These are phyloP conservation scores for Popillia japonica DNA, from an alignment of 1,140 invertebrate genomes.

Conservation along the genomic window DNA sequence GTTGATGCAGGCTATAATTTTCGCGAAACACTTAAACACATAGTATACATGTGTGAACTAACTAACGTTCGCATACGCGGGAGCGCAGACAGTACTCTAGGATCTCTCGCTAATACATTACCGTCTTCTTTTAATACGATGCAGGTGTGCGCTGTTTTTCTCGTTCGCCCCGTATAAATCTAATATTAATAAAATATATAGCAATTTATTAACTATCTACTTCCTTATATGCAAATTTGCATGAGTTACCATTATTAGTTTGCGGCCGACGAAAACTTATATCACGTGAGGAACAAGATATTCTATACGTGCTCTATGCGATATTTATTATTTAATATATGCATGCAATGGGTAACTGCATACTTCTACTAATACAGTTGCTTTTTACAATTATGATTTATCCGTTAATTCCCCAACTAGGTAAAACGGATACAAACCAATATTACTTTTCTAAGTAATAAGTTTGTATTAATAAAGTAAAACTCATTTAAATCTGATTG, in stretches of 20 bases:
- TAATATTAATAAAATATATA: constrained; percentile 40
- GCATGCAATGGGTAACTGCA: neutral
- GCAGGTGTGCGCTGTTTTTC: constrained; percentile 40
- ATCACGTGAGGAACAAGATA: neutral
- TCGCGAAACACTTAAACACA: constrained; percentile 27
- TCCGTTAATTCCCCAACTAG: no score
- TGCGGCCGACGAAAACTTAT: neutral
- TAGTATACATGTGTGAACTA: constrained; percentile 21
- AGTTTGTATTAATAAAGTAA: no score
- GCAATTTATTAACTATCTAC: constrained; percentile 38
- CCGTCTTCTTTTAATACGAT: constrained; percentile 38
- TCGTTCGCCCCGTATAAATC: constrained; percentile 38
- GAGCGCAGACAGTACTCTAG: neutral
- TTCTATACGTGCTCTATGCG: neutral
- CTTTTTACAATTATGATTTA: neutral
- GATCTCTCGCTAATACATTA: constrained; percentile 36
- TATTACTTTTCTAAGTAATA: no score
- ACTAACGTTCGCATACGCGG: neutral
- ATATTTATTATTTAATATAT: neutral
- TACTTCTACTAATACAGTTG: neutral
- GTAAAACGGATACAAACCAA: no score
- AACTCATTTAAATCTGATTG: no score
- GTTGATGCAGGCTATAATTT: constrained; percentile 33
- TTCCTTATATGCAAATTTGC: constrained; percentile 40
- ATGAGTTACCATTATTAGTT: constrained; percentile 37